These are phyloP conservation scores for Acleris sparsana DNA, from an alignment of 2,888 invertebrate species.

Conservation along the genomic window DNA sequence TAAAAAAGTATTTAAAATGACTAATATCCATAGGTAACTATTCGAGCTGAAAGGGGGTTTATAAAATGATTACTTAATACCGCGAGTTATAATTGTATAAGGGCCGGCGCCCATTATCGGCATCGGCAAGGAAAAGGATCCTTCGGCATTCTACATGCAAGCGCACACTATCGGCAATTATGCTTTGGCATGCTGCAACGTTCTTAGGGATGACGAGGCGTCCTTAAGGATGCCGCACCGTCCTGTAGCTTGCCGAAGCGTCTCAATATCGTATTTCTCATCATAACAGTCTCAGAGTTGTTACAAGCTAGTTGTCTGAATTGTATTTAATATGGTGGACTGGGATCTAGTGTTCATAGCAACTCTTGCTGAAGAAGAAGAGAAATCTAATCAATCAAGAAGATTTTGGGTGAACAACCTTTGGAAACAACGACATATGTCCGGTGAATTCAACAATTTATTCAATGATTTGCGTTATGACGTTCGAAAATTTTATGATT, in stretches of 20 bases:
- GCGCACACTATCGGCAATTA: not conserved
- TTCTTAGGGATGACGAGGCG: conserved; percentile 1
- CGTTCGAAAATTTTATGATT: no score
- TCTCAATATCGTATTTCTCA: conserved; percentile 39
- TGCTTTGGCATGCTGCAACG: conserved; percentile 4
- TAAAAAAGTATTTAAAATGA: no score
- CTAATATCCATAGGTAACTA: no score
- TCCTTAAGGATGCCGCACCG: conserved; percentile 10
- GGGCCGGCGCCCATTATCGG: no score
- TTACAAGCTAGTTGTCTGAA: conserved; percentile 15
- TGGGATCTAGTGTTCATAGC: conserved; percentile 40
- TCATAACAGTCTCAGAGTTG: conserved; percentile 39
- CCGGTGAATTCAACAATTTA: conserved; percentile 40
- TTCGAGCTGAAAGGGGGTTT: no score
- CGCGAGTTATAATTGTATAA: no score
- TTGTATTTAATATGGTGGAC: conserved; percentile 34
- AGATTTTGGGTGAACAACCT: conserved; percentile 41
- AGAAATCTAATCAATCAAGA: conserved; percentile 39
- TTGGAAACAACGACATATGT: conserved; percentile 38
- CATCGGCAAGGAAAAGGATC: no score
- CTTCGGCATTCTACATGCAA: no score
- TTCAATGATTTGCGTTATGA: conserved; percentile 38
- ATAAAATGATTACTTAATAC: no score
- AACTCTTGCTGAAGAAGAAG: conserved; percentile 40
- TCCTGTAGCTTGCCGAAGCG: conserved; percentile 39